phyloP scores from a whole-genome alignment of 2,888 invertebrate species.

The Dynastes tityus region DNA sequence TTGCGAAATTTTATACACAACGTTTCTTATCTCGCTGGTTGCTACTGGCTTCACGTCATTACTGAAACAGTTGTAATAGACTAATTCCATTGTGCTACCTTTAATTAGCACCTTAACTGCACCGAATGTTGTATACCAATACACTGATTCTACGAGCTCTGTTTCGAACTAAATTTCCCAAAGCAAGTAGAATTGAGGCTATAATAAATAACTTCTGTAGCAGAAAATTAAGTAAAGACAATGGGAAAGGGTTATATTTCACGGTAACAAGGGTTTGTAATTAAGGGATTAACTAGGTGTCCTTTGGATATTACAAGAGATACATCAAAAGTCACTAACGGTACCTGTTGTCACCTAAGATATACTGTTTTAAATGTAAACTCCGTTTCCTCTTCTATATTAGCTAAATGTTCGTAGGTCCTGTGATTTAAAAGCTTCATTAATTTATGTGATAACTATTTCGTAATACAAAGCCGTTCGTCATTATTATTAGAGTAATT shows the following conservation, averaged over 20 bases:
- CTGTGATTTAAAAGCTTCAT: background rate
- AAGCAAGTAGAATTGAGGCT: conserved; percentile 19
- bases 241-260: conserved; percentile 51
- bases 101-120: background rate
- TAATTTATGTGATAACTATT: background rate
- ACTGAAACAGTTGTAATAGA: too few species aligned
- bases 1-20: too few species aligned
- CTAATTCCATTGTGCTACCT: too few species aligned
- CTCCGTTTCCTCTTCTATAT: conserved; percentile 1
- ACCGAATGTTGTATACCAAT: background rate
- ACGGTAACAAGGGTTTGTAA: conserved; percentile 52
- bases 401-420: background rate
- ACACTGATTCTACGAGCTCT: background rate
- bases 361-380: conserved; percentile 10
- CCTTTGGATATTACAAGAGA: conserved; percentile 52
- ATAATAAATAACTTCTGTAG: conserved; percentile 49
- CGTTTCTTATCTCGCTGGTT: too few species aligned
- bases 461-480: too few species aligned
- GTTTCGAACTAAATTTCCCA: conserved; percentile 11
- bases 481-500: too few species aligned
- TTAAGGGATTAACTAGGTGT: conserved; percentile 52
- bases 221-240: conserved; percentile 52
- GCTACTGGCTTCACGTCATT: too few species aligned
- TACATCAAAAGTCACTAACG: conserved; percentile 51
- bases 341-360: conserved; percentile 47